Percentiles rank a stretch among this genome's conserved stretches.
Evolutionary conservation across 2,113 vertebrate species (phyloP).

Genomic region (Callionymus lyra): DNA sequence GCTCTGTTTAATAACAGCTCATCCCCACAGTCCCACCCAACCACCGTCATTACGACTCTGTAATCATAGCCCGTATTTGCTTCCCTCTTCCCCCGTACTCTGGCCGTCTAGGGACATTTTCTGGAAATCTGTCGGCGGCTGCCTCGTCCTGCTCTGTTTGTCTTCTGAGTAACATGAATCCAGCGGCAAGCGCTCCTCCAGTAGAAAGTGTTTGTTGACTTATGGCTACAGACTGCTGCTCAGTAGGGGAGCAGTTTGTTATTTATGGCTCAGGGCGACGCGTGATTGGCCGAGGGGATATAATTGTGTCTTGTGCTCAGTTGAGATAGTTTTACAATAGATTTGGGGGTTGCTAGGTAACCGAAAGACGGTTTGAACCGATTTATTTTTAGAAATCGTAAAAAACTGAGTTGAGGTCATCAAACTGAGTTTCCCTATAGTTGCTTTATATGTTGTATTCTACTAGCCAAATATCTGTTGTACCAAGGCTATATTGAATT

Average conservation of each 20-base stretch:
- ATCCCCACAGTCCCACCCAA: slow-evolving; percentile 41
- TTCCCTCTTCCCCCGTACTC: slow-evolving; percentile 41
- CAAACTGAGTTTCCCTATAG: too few species aligned
- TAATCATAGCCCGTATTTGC: slow-evolving; percentile 59
- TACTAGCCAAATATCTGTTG: too few species aligned
- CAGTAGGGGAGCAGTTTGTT: slow-evolving; percentile 58
- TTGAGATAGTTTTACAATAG: slow-evolving; percentile 47
- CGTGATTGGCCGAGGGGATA: slow-evolving; percentile 56
- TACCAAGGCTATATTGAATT: too few species aligned
- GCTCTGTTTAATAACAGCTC: slow-evolving; percentile 56
- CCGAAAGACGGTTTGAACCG: slow-evolving; percentile 32
- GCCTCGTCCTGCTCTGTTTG: slow-evolving; percentile 21
- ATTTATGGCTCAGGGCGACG: slow-evolving; percentile 53
- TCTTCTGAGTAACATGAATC: slow-evolving; percentile 26
- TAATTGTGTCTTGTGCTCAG: slow-evolving; percentile 58
- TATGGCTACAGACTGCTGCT: slow-evolving; percentile 50
- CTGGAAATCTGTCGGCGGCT: slow-evolving; percentile 17
- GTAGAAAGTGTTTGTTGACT: slow-evolving; percentile 64
- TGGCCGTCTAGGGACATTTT: slow-evolving; percentile 7
- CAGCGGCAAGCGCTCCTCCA: slow-evolving; percentile 42
- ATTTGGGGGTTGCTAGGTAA: slow-evolving; percentile 57
- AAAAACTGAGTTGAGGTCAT: too few species aligned
- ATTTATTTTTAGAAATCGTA: too few species aligned
- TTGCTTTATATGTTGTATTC: too few species aligned
- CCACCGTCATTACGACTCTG: slow-evolving; percentile 49